A percentile compares a stretch with the other conserved stretches of the same genome.
phyloP scores from a whole-genome alignment of 2,113 vertebrate species.

The Balaeniceps rex region DNA sequence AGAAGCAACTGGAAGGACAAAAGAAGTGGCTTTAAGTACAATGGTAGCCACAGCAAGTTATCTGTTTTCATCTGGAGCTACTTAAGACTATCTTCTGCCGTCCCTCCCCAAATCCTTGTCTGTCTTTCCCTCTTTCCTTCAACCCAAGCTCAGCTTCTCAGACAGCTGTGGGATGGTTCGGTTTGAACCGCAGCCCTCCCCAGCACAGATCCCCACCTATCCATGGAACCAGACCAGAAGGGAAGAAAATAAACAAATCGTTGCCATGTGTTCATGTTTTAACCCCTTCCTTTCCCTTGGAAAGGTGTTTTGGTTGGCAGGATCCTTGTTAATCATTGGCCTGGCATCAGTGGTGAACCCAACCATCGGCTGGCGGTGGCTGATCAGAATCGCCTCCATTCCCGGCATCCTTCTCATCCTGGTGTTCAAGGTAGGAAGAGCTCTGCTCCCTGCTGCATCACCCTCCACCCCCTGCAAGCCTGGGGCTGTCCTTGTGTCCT shows the following conservation, averaged over 20 bases:
- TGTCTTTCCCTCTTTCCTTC: neutral
- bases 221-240: neutral
- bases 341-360: constrained; percentile 88
- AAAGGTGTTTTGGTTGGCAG: constrained; percentile 92
- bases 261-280: neutral
- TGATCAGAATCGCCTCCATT: constrained; percentile 86
- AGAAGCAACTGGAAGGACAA: neutral
- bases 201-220: neutral
- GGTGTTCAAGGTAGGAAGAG: constrained; percentile 81
- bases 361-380: constrained; percentile 90
- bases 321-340: constrained; percentile 90
- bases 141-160: neutral
- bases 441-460: accelerated
- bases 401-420: constrained; percentile 86
- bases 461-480: neutral
- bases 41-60: neutral
- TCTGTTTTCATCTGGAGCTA: neutral
- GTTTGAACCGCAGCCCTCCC: neutral
- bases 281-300: neutral
- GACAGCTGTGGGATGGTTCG: neutral
- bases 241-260: neutral
- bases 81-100: neutral
- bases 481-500: neutral
- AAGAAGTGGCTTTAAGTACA: neutral
- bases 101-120: neutral